These are phyloP conservation scores for Drosophila multiciliata DNA, from an alignment of 2,888 invertebrate genomes.

Conservation along the genomic window DNA sequence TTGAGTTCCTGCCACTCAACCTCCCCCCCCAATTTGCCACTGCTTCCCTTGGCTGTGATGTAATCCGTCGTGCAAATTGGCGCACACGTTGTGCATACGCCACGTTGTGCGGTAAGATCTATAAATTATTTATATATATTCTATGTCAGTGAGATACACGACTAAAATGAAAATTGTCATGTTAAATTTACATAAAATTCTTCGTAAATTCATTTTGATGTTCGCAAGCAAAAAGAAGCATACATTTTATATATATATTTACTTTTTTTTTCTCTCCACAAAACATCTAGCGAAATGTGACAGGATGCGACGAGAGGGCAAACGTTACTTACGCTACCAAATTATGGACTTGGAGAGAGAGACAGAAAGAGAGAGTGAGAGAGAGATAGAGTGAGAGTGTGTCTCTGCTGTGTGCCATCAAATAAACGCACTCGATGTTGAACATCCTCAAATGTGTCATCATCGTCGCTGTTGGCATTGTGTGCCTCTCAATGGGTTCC, in stretches of 20 bases:
- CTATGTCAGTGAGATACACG: slow-evolving; percentile 27
- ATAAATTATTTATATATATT: slow-evolving; percentile 52
- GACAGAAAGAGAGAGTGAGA: background rate
- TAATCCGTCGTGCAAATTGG: slow-evolving; percentile 74
- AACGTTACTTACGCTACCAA: slow-evolving; percentile 48
- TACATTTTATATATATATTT: slow-evolving; percentile 6
- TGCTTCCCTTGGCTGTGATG: slow-evolving; percentile 51
- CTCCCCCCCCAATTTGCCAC: background rate
- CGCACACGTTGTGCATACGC: slow-evolving; percentile 72
- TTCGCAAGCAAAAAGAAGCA: slow-evolving; percentile 35
- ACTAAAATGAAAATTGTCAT: slow-evolving; percentile 66
- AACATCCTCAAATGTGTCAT: slow-evolving; percentile 51
- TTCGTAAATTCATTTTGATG: slow-evolving; percentile 63
- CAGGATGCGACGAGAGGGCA: slow-evolving; percentile 35
- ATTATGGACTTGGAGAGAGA: slow-evolving; percentile 46
- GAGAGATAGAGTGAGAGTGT: background rate
- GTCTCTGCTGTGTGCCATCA: slow-evolving; percentile 13
- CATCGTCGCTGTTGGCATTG: slow-evolving; percentile 9
- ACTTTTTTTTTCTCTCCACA: slow-evolving; percentile 7
- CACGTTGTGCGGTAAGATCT: slow-evolving; percentile 42
- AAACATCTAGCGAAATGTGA: slow-evolving; percentile 25
- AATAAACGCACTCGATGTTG: slow-evolving; percentile 41
- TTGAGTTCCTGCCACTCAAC: slow-evolving; percentile 26
- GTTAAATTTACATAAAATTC: slow-evolving; percentile 72
- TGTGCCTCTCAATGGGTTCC: slow-evolving; percentile 34